A percentile compares a stretch with the other conserved stretches of the same genome.
phyloP scores from a whole-genome alignment of 2,888 invertebrate genomes.

The Melipona beecheii region DNA sequence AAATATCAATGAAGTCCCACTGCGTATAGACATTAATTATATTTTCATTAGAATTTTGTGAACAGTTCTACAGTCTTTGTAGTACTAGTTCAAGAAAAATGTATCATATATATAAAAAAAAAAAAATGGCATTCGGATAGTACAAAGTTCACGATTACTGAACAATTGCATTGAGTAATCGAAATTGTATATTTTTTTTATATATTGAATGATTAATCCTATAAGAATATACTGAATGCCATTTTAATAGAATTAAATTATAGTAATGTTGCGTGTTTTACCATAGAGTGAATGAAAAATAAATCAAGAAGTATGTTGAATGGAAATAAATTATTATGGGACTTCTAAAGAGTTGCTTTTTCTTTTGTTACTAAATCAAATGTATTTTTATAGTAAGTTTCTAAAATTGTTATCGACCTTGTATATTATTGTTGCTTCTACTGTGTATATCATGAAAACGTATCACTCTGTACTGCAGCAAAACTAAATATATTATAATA shows the following conservation, averaged over 20 bases:
- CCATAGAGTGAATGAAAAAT: slow-evolving; percentile 69
- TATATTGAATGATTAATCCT: slow-evolving; percentile 81
- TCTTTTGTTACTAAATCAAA: slow-evolving; percentile 38
- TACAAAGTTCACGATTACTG: slow-evolving; percentile 82
- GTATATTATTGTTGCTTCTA: slow-evolving; percentile 27
- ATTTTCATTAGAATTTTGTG: slow-evolving; percentile 81
- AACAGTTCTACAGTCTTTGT: slow-evolving; percentile 74
- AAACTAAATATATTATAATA: slow-evolving; percentile 3
- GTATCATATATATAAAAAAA: slow-evolving; percentile 75
- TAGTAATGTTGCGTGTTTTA: slow-evolving; percentile 78
- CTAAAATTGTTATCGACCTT: slow-evolving; percentile 25
- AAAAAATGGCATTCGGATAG: slow-evolving; percentile 84
- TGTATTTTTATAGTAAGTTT: slow-evolving; percentile 41
- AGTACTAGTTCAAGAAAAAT: slow-evolving; percentile 74
- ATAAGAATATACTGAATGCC: slow-evolving; percentile 83
- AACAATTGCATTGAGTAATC: slow-evolving; percentile 82
- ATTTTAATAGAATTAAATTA: slow-evolving; percentile 81
- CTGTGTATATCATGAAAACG: slow-evolving; percentile 24
- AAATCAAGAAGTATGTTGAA: slow-evolving; percentile 60
- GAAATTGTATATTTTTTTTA: slow-evolving; percentile 84
- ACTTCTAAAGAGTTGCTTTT: slow-evolving; percentile 74
- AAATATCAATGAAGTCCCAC: slow-evolving; percentile 71
- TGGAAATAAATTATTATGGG: slow-evolving; percentile 73
- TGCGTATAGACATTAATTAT: slow-evolving; percentile 77
- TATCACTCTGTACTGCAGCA: slow-evolving; percentile 43